Conservation (phyloP, 2,797 vertebrate species). For the Pterois miles region DNA sequence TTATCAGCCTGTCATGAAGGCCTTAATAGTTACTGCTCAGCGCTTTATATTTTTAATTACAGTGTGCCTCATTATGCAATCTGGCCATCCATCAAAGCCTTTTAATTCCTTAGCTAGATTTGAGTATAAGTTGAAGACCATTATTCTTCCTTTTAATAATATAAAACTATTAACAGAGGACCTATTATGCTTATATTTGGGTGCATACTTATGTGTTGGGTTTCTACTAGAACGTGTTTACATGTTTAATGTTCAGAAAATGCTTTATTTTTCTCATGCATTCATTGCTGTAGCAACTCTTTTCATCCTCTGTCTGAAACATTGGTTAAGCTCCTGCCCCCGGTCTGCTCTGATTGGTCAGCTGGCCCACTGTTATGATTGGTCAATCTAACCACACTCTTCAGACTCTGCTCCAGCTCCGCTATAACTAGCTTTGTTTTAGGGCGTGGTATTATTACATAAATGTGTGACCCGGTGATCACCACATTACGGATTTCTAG, state of each 20-base stretch:
- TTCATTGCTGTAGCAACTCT: neutral
- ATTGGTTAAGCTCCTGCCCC: neutral
- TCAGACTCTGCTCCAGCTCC: neutral
- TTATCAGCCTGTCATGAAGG: constrained; percentile 31
- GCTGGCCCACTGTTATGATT: neutral
- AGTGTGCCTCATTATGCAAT: constrained; percentile 31
- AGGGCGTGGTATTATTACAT: neutral
- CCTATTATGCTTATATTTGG: neutral
- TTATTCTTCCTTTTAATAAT: neutral
- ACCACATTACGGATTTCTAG: neutral
- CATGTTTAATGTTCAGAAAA: neutral
- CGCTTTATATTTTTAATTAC: constrained; percentile 35
- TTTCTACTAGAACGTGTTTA: neutral
- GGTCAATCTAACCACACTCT: neutral
- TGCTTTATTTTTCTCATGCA: no score
- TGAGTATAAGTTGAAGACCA: neutral
- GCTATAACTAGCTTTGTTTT: neutral
- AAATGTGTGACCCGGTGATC: neutral
- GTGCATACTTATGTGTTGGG: neutral
- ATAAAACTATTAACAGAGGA: neutral
- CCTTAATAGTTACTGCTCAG: constrained; percentile 32
- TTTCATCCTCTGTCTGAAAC: neutral
- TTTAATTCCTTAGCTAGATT: neutral
- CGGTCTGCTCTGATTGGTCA: neutral
- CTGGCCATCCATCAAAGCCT: constrained; percentile 33